These are phyloP conservation scores for Corythornis cristatus DNA, from an alignment of 2,113 vertebrate genomes.

Conservation along the genomic window DNA sequence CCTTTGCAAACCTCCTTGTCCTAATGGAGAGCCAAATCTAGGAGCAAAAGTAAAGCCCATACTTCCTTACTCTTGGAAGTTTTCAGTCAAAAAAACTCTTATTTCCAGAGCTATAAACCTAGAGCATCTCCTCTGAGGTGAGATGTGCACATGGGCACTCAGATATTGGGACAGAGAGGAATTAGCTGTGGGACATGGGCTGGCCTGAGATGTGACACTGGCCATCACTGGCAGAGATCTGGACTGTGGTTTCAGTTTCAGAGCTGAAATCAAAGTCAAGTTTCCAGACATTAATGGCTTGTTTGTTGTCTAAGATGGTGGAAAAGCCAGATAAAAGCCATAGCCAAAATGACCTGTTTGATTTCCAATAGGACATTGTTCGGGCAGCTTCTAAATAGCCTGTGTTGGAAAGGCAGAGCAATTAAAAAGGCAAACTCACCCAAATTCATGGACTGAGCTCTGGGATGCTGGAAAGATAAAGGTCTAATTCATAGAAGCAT, in stretches of 20 bases:
- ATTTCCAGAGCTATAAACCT: not conserved
- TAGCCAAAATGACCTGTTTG: conserved; percentile 13
- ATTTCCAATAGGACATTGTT: not conserved
- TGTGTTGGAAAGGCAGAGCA: conserved; percentile 34
- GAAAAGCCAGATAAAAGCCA: not conserved
- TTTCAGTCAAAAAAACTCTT: not conserved
- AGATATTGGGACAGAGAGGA: not conserved
- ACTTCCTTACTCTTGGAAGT: not conserved
- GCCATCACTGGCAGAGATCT: not conserved
- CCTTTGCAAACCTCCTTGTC: not conserved
- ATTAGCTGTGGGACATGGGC: fast-evolving
- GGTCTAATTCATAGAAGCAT: conserved; percentile 67
- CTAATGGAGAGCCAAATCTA: not conserved
- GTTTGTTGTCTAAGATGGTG: conserved; percentile 60
- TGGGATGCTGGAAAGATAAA: conserved; percentile 68
- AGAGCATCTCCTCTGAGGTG: fast-evolving
- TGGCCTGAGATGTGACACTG: not conserved
- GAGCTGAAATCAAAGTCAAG: not conserved
- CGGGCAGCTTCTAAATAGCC: conserved; percentile 43
- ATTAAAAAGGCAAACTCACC: conserved; percentile 42
- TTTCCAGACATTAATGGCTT: conserved; percentile 52
- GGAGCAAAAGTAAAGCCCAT: not conserved
- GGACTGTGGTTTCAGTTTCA: not conserved
- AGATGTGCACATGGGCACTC: not conserved
- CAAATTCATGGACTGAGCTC: conserved; percentile 34